A percentile compares a stretch with the other conserved stretches of the same genome.
These are phyloP conservation scores for Mormoops blainvillei DNA, from an alignment of 2,113 vertebrate species.

Conservation along the genomic window DNA sequence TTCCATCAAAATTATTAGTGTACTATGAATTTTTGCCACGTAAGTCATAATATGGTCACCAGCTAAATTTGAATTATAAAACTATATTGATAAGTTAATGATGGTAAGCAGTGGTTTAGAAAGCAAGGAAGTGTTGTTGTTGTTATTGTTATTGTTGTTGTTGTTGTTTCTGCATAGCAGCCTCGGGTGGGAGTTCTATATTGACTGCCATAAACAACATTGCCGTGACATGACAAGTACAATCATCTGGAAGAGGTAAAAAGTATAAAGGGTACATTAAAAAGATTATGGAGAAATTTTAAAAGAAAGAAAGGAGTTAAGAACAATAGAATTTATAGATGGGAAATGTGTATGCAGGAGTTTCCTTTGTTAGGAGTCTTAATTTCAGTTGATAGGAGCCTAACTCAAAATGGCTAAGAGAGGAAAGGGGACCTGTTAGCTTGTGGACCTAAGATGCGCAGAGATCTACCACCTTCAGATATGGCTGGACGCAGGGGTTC, in stretches of 20 bases:
- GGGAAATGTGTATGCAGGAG: not conserved
- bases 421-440: not conserved
- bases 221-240: not conserved
- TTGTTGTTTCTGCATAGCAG: not conserved
- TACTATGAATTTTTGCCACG: not conserved
- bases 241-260: not conserved
- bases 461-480: not conserved
- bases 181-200: not conserved
- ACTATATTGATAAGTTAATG: not conserved
- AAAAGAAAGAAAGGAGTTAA: not conserved
- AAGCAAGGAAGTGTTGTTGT: not conserved
- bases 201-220: not conserved
- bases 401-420: not conserved
- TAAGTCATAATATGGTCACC: not conserved
- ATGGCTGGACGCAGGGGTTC: not conserved
- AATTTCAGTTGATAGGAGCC: not conserved
- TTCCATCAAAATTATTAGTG: not conserved
- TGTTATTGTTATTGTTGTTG: not conserved
- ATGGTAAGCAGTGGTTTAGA: not conserved
- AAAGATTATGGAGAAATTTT: not conserved
- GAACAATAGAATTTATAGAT: not conserved
- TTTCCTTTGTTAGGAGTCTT: rapidly evolving
- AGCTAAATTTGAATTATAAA: not conserved
- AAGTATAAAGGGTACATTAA: too few relatives aligned
- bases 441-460: not conserved